Conservation (phyloP, 2,797 vertebrate species). For the Trachops cirrhosus region DNA sequence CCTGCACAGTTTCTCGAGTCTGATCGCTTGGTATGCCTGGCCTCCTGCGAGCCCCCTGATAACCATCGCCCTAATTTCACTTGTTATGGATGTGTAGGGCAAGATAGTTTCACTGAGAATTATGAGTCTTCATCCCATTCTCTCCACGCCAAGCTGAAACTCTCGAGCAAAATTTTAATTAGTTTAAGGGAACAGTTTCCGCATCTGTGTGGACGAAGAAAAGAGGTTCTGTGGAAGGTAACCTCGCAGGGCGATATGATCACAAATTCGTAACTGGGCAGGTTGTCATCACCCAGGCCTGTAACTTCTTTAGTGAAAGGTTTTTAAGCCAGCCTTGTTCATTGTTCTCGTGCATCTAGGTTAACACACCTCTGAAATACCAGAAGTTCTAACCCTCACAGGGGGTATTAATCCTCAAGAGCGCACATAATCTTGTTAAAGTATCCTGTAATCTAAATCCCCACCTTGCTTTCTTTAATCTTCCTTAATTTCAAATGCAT, state of each 20-base stretch:
- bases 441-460: neutral
- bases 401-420: neutral
- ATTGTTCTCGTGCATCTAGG: neutral
- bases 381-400: neutral
- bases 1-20: neutral
- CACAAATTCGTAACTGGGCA: neutral
- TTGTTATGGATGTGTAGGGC: neutral
- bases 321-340: neutral
- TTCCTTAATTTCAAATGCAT: neutral
- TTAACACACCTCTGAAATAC: neutral
- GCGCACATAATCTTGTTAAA: neutral
- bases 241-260: neutral
- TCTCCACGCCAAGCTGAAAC: slow-evolving; percentile 2
- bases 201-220: neutral
- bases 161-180: slow-evolving; percentile 22
- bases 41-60: slow-evolving; percentile 1
- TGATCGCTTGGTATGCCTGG: neutral
- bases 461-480: neutral
- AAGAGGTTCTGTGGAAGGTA: neutral
- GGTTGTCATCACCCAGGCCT: neutral
- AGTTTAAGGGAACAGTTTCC: neutral
- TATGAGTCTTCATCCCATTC: neutral
- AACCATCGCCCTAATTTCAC: neutral
- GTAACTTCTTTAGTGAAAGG: neutral
- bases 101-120: slow-evolving; percentile 20